These are phyloP conservation scores for Halocynthia aurantium DNA, from an alignment of 23 tunicate genomes.

Conservation along the genomic window DNA sequence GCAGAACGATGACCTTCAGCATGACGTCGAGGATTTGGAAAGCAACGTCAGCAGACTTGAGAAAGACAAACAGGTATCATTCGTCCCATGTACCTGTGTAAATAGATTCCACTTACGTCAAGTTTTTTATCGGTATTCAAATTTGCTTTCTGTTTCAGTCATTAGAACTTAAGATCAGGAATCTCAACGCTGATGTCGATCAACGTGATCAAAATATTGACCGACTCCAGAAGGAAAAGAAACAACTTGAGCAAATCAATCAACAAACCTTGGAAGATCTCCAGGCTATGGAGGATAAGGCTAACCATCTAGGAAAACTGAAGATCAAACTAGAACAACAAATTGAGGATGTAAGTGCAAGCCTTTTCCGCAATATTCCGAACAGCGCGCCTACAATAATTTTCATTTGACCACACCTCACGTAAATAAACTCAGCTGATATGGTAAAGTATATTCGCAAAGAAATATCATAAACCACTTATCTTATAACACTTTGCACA, in stretches of 20 bases:
- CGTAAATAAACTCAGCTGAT: background rate
- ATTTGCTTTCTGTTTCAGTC: slow-evolving; percentile 22
- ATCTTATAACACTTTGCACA: too few species aligned
- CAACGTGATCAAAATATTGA: slow-evolving; percentile 72
- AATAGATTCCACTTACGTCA: background rate
- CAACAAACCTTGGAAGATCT: slow-evolving; percentile 98
- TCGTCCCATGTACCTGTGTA: background rate
- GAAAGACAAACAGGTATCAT: slow-evolving; percentile 80
- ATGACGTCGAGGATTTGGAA: slow-evolving; percentile 94
- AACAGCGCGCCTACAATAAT: background rate
- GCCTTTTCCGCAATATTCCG: background rate
- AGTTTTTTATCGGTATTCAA: too few species aligned
- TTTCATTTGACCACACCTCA: background rate
- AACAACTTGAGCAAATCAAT: slow-evolving; percentile 83
- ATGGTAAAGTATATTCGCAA: too few species aligned
- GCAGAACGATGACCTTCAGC: slow-evolving; percentile 72
- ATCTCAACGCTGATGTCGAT: slow-evolving; percentile 73
- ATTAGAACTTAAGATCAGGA: slow-evolving; percentile 71
- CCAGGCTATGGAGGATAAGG: slow-evolving; percentile 99
- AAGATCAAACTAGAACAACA: slow-evolving; percentile 95
- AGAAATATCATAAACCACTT: too few species aligned
- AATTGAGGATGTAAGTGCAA: slow-evolving; percentile 81
- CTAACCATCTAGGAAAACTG: slow-evolving; percentile 88
- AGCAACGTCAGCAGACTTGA: slow-evolving; percentile 76
- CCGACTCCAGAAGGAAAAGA: slow-evolving; percentile 75